Evolutionary conservation across 2,797 vertebrate genomes (phyloP), one percentile per base, ranked within the genome.

Genomic region (Pipistrellus nathusii): DNA sequence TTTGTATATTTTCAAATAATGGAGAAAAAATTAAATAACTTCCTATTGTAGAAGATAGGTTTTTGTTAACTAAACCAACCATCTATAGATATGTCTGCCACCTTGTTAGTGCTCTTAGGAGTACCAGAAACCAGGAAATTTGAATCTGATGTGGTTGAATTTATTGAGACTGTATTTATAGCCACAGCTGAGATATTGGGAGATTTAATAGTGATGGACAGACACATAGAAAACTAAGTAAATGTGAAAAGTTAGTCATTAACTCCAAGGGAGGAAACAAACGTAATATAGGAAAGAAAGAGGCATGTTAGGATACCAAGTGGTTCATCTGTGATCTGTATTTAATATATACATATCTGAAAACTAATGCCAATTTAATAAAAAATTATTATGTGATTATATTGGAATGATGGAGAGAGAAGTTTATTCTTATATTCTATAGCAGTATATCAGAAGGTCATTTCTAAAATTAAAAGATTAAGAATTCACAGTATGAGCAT

Each of bases 381-480:
- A 73, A 46, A 77, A 78, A 75, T 59, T 75, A 59, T 82, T 85
- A 76, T 69, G 27, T 90, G 38, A 20, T 38, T 80, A 1, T 62
- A 46, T 69, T 88, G 25, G 25, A 66, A 55, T 69, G 3, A 90
- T 80, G 27, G 35, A 68, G 20, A 55, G 20, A 90, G n/a, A 87
- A 75, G 41, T 55, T 81, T 91, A 91, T 81, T 83, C 6, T 88
- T 6, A 41, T 72, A 78, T 75, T 83, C 41, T 35, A 23, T 55
- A 71, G 9, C 72, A 66, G 32, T 73, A 84, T 77, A 68, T 93
- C 17, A 91, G 30, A 76, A 88, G 20, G 53, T 82, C 44, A 84
- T 81, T 95, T 92, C 48, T 81, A 75, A 90, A 93, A 88, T 85
- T 71, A 53, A 84, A 85, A 94, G 86, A 86, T 88, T 9, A 85